Percentiles rank a stretch among this genome's conserved stretches.
Conservation (phyloP, 1,140 invertebrate species). For the Anastrepha obliqua region DNA sequence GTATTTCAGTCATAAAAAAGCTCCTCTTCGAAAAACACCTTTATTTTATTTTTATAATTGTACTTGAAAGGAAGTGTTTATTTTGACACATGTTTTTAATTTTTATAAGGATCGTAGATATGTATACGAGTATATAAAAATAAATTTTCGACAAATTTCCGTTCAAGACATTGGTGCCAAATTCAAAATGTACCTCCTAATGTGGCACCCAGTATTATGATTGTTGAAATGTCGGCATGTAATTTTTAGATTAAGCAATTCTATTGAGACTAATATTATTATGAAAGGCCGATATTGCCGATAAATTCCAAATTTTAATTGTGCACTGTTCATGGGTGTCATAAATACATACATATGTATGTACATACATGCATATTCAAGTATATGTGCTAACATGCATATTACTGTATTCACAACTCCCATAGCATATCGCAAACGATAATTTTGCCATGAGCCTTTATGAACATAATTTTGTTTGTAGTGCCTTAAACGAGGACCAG, state of each 20-base stretch:
- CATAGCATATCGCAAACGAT: not conserved
- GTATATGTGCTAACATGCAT: not conserved
- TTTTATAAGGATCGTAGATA: too few species aligned
- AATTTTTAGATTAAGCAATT: not conserved
- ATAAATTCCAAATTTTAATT: slow-evolving; percentile 35
- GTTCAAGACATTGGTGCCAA: too few species aligned
- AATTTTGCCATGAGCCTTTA: not conserved
- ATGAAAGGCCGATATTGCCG: not conserved
- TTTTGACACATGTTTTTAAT: too few species aligned
- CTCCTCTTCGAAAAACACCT: too few species aligned
- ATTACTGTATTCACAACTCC: not conserved
- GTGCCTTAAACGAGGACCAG: not conserved
- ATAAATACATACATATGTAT: not conserved
- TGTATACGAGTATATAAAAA: too few species aligned
- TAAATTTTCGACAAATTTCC: too few species aligned
- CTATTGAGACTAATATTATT: not conserved
- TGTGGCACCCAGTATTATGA: not conserved
- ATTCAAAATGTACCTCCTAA: too few species aligned
- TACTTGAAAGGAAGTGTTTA: too few species aligned
- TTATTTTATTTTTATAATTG: too few species aligned
- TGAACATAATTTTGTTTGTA: not conserved
- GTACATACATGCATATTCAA: not conserved
- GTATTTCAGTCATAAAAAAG: too few species aligned
- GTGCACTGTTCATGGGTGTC: not conserved
- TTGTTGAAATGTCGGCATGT: not conserved